Evolutionary conservation across 2,888 invertebrate species (phyloP), one percentile per base, ranked within the genome.

Genomic region (Ctena decussata): DNA sequence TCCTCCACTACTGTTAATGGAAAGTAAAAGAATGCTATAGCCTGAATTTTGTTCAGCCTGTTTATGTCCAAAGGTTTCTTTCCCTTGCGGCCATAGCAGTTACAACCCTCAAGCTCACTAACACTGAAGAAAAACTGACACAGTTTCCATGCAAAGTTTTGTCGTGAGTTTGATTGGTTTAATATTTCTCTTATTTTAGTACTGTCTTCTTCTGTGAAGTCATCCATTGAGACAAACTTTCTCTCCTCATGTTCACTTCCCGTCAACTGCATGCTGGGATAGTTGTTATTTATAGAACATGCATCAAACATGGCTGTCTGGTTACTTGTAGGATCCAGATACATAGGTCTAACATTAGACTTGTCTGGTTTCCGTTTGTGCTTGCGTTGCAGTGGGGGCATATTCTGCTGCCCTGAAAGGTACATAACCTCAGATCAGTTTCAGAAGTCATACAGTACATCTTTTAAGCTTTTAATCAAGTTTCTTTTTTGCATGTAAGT

Each of bases 101-200:
- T 85, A 35, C 76, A 78, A 57, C 78, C 85, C 53, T 73, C 53
- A 5, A 85, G 44, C 82, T 85, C 85, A 30, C 44, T 65, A 44
- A 69, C 77, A 8, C 18, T 65, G 44, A 79, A 85, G 46, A 70
- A 82, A 70, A 69, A 75, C 37, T 75, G 53, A 21, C 74, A 77
- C 35, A 85, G 79, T 37, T 70, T 78, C 85, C 85, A 85, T 27
- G 85, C 85, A 73, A 85, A 85, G 57, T 85, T 85, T 44, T 85
- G 85, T 27, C 85, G 27, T 0, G 85, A 85, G 21, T 77, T 53
- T 11, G 80, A 77, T n/a, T 65, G 69, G 21, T 60, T 53, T 32
- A 76, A 53, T 69, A 81, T 76, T 57, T 81, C 76, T 44, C 71
- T 65, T 21, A 65, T 35, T 65, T 35, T 65, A 11, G 35, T 21